Percentiles rank a stretch among this genome's conserved stretches.
Evolutionary conservation across 1,140 invertebrate species (phyloP).

Genomic region (Orchestia grillus): DNA sequence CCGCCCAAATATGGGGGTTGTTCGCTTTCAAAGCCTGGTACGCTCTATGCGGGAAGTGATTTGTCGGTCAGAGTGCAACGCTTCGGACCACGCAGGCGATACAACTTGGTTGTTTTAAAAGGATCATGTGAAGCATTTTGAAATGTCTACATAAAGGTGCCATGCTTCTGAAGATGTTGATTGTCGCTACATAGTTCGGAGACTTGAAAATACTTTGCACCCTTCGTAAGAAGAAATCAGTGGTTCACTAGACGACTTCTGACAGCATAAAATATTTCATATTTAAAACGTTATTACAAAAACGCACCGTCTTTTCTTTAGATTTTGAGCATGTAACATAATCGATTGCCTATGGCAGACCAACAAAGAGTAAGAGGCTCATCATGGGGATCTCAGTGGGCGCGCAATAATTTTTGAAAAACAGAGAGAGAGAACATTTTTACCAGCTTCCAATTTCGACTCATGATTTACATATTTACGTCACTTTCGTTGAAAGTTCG

Average conservation of each 20-base stretch:
- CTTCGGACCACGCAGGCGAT: neutral
- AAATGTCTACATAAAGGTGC: too few species aligned
- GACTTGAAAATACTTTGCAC: neutral
- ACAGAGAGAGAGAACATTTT: neutral
- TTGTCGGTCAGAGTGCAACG: neutral
- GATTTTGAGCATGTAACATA: neutral
- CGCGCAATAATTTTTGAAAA: neutral
- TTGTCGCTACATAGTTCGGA: neutral
- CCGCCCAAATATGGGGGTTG: neutral
- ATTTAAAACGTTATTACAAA: neutral
- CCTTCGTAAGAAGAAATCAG: neutral
- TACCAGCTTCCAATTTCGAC: neutral
- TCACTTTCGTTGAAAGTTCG: neutral
- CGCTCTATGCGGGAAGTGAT: conserved; percentile 14
- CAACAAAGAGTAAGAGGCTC: neutral
- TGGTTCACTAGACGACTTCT: neutral
- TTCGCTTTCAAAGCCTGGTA: neutral
- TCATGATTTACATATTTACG: neutral
- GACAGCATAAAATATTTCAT: too few species aligned
- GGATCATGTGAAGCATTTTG: too few species aligned
- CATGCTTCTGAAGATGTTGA: neutral
- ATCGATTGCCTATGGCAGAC: neutral
- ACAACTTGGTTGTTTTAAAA: neutral
- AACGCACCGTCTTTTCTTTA: neutral
- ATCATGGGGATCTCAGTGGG: neutral